A percentile compares a stretch with the other conserved stretches of the same genome.
Conservation (phyloP, 2,888 invertebrate species). For the Eristalis intricaria region DNA sequence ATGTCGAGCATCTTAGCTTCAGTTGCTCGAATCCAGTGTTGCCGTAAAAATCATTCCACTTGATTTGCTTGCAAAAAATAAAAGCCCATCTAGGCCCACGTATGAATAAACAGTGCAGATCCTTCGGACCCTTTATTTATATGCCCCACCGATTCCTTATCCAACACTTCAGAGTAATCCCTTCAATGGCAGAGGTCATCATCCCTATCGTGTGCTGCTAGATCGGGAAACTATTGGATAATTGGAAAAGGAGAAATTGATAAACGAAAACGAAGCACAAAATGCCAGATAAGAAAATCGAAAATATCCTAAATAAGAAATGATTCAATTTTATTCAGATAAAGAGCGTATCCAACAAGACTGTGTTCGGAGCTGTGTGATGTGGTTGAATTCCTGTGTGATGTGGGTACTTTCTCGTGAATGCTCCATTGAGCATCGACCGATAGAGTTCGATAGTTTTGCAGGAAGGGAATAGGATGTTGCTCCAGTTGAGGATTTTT, state of each 20-base stretch:
- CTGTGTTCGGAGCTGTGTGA: background rate
- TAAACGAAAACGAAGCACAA: background rate
- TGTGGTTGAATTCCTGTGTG: slow-evolving; percentile 28
- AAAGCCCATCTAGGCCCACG: background rate
- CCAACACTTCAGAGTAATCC: slow-evolving; percentile 25
- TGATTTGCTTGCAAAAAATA: slow-evolving; percentile 18
- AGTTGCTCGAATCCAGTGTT: slow-evolving; percentile 17
- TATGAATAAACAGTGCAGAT: background rate
- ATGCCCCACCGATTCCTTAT: slow-evolving; percentile 25
- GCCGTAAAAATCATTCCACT: slow-evolving; percentile 31
- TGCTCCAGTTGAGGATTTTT: background rate
- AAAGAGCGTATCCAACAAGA: slow-evolving; percentile 26
- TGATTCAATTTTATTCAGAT: slow-evolving; percentile 54
- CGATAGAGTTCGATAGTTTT: slow-evolving; percentile 24
- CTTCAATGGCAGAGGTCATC: slow-evolving; percentile 9
- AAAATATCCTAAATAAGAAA: slow-evolving; percentile 48
- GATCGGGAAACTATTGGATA: slow-evolving; percentile 13
- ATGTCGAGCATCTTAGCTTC: slow-evolving; percentile 1
- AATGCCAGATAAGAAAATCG: slow-evolving; percentile 9
- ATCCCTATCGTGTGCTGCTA: slow-evolving; percentile 9
- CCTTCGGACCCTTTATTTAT: slow-evolving; percentile 15
- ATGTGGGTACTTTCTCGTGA: slow-evolving; percentile 25
- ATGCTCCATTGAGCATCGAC: slow-evolving; percentile 2
- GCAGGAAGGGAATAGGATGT: no score
- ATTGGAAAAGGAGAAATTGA: slow-evolving; percentile 36